Evolutionary conservation across 2,113 vertebrate species (phyloP), one percentile per base, ranked within the genome.

Genomic region (Pterocles burchelli): DNA sequence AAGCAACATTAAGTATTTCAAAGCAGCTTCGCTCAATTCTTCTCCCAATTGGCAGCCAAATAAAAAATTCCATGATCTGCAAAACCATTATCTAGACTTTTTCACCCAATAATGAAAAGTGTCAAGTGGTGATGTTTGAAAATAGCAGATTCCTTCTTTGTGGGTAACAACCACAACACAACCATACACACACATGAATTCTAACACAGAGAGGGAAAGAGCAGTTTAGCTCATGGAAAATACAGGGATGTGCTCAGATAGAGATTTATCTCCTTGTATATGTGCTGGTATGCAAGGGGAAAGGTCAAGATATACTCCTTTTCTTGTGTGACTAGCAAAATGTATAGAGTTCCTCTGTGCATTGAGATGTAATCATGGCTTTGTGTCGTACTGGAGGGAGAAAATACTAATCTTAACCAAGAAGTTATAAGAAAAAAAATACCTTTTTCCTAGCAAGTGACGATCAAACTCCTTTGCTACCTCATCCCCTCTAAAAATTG

Each of bases 361-460:
- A 28, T 29, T 62, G 49, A 70, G 29, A 18, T 79, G 17, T 61
- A 45, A 71, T 61, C 51, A 36, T 26, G 11, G 16, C 10, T n/a
- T 73, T 57, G 6, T 49, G 49, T 54, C 70, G 43, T 36, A n/a
- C 4, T 66, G 31, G n/a, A 79, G 20, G 25, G 28, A 10, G 21
- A 36, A 71, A 54, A 4, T 18, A 14, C 5, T n/a, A 7, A 61
- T 63, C 54, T 83, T 89, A 76, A 49, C 9, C 21, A 49, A 65
- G 29, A 70, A 54, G 2, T 66, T 73, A 16, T 1, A 1, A 49
- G 25, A 0, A 59, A 88, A 75, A 81, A 17, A 1, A 5, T 2
- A 18, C 5, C 0, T 79, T 8, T 91, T 89, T 59, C 29, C 41
- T 73, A 68, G 18, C 43, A 73, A 82, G 43, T n/a, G 17, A 13